Evolutionary conservation across 2,888 invertebrate genomes (phyloP), one percentile per base, ranked within the genome.

Genomic region (Hirtodrosophila duncani): DNA sequence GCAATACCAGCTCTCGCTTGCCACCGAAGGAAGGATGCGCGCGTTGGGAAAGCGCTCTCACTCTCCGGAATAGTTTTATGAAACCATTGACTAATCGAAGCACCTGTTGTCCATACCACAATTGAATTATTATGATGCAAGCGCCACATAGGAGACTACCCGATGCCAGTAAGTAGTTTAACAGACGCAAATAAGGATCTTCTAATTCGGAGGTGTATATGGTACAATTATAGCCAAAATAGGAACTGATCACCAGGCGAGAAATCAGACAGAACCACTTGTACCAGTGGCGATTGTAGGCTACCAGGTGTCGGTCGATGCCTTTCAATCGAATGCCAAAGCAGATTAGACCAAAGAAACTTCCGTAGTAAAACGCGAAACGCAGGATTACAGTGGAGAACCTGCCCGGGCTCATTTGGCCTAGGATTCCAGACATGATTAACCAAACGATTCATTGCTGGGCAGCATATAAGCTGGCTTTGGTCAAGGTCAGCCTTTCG

Each of bases 221-320:
- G 1, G 49, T 2, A 8, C n/a, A 33, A 2, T 20, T 2, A n/a
- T 34, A 46, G 9, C 20, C 9, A 16, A 49, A 59, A 1, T 21
- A 3, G 16, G 4, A 16, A 9, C 34, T 33, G 0, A 46, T 23
- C 2, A 49, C 2, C 0, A 49, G 1, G 0, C 66, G 59, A 0
- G 46, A 34, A 1, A 53, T 2, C 14, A 74, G 10, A 10, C 75
- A 63, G 42, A 50, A 58, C 41, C 57, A 55, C 33, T 70, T 66
- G 37, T 58, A 66, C 46, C 71, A 59, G 27, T 33, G 34, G 38
- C 55, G 27, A 11, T 30, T n/a, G 1, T 13, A 18, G 7, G 23
- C 18, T 5, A n/a, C n/a, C n/a, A n/a, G n/a, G n/a, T n/a, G n/a
- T n/a, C n/a, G n/a, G n/a, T n/a, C n/a, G n/a, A n/a, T n/a, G n/a